These are phyloP conservation scores for Cnemophilus loriae DNA, from an alignment of 2,113 vertebrate species.

Conservation along the genomic window DNA sequence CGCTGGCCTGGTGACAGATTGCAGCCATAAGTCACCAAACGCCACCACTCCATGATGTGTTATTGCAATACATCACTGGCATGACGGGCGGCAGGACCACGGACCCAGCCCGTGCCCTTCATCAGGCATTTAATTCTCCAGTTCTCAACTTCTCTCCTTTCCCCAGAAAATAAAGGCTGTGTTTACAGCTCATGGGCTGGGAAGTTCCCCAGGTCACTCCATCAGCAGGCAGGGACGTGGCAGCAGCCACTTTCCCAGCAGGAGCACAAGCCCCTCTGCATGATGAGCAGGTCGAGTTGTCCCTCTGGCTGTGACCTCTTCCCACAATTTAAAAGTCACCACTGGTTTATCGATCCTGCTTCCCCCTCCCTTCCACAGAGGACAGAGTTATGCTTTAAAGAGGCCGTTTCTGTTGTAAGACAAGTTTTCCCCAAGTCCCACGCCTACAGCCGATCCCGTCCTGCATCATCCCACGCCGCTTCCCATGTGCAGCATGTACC, in stretches of 20 bases:
- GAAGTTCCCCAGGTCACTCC: background rate
- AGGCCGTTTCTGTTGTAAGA: background rate
- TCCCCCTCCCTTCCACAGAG: background rate
- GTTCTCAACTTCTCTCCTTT: conserved; percentile 12
- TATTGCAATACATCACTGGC: conserved; percentile 8
- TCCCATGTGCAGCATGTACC: rapidly evolving
- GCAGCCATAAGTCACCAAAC: background rate
- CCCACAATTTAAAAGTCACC: background rate
- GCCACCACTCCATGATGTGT: background rate
- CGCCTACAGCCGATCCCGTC: rapidly evolving
- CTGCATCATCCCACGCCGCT: rapidly evolving
- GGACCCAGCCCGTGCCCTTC: conserved; percentile 44
- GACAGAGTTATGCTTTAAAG: background rate
- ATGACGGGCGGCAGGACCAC: background rate
- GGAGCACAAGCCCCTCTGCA: background rate
- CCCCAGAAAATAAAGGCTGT: background rate
- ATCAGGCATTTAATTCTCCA: conserved; percentile 28
- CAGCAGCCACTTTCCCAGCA: background rate
- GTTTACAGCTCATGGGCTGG: background rate
- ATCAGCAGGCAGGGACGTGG: background rate
- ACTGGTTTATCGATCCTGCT: background rate
- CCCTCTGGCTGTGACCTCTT: background rate
- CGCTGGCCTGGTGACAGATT: background rate
- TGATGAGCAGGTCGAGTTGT: rapidly evolving
- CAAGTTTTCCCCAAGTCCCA: background rate